phyloP scores from a whole-genome alignment of 2,888 invertebrate genomes.

The Stenolophus ochropezus region DNA sequence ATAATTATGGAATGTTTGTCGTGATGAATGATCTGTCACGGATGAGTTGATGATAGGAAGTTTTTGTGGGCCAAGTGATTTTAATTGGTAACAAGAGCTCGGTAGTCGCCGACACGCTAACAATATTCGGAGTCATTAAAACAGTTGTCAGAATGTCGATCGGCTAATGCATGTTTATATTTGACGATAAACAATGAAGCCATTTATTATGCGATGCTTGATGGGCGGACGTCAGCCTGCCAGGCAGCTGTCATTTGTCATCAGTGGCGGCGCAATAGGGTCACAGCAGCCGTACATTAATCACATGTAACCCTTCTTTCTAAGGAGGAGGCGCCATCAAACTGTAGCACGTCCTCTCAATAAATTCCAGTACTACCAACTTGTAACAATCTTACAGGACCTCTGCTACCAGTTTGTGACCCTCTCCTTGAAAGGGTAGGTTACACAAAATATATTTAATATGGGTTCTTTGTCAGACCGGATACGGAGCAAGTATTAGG shows the following conservation, averaged over 20 bases:
- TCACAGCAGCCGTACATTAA: not conserved
- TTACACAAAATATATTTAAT: no score
- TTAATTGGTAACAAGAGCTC: conserved; percentile 47
- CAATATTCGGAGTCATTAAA: conserved; percentile 60
- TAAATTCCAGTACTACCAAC: no score
- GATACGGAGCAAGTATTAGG: no score
- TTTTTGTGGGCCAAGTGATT: conserved; percentile 37
- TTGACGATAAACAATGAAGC: conserved; percentile 79
- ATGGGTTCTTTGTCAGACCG: no score
- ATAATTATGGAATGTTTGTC: not conserved
- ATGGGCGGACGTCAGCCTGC: conserved; percentile 78
- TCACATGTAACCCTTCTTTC: no score
- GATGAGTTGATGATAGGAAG: not conserved
- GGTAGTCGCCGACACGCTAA: conserved; percentile 48
- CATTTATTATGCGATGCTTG: conserved; percentile 81
- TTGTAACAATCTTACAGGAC: no score
- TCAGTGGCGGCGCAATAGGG: conserved; percentile 73
- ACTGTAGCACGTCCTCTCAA: no score
- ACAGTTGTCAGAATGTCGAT: conserved; percentile 60
- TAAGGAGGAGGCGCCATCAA: no score
- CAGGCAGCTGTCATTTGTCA: conserved; percentile 83
- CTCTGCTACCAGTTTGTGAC: no score
- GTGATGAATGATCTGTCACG: conserved; percentile 12
- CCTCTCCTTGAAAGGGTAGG: no score
- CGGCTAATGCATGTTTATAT: conserved; percentile 69